These are phyloP conservation scores for Chiloscyllium plagiosum DNA, from an alignment of 2,113 vertebrate genomes.

Conservation along the genomic window DNA sequence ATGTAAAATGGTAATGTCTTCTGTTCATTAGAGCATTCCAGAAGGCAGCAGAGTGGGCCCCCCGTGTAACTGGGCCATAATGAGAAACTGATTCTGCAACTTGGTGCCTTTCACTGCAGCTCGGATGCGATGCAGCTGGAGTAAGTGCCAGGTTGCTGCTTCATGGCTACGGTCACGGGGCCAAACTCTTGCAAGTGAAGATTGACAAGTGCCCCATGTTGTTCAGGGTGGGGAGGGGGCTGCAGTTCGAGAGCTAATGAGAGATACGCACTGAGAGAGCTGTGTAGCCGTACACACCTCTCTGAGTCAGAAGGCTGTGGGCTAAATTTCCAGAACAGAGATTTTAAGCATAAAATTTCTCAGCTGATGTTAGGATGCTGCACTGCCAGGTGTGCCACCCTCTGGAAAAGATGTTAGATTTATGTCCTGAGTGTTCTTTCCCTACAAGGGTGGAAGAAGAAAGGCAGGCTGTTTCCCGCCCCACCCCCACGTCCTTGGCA, in stretches of 20 bases:
- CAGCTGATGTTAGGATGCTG: background rate
- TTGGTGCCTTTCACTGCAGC: slow-evolving; percentile 41
- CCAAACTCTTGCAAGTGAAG: background rate
- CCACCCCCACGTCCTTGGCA: background rate
- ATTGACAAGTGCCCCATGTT: background rate
- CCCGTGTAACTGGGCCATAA: slow-evolving; percentile 40
- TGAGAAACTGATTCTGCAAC: slow-evolving; percentile 14
- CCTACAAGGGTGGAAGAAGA: background rate
- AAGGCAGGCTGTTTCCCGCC: background rate
- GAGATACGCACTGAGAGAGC: background rate
- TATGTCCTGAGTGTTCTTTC: background rate
- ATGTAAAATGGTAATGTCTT: slow-evolving; percentile 22
- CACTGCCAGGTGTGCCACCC: background rate
- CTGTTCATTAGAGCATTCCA: slow-evolving; percentile 37
- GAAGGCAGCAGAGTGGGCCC: slow-evolving; percentile 18
- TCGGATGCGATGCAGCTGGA: background rate
- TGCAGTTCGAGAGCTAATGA: background rate
- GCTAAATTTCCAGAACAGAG: background rate
- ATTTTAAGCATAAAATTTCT: background rate
- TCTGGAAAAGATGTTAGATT: background rate
- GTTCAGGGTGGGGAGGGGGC: too few relatives aligned
- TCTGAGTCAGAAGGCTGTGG: background rate
- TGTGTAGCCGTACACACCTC: background rate
- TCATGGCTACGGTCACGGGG: background rate
- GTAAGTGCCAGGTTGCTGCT: background rate